Evolutionary conservation across 1,140 invertebrate species (phyloP).

Genomic region (Lordiphosa collinella): DNA sequence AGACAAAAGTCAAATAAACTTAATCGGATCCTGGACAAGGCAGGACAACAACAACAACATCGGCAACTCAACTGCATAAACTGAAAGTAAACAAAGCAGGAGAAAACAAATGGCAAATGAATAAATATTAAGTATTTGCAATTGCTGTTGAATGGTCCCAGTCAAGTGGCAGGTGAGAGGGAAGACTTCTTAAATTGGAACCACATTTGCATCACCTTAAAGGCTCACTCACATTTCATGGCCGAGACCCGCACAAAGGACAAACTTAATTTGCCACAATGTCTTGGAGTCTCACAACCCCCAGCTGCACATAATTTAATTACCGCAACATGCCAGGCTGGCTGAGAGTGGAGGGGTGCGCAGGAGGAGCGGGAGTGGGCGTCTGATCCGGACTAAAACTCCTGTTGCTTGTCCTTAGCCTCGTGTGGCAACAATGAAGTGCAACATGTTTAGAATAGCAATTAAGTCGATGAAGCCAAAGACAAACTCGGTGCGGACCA

Average conservation of each 20-base stretch:
- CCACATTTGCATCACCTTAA: background rate
- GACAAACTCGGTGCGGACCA: constrained; percentile 12
- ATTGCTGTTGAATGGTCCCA: constrained; percentile 35
- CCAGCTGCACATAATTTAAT: constrained; percentile 67
- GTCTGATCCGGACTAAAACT: background rate
- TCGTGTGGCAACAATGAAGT: constrained; percentile 52
- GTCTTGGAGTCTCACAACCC: constrained; percentile 15
- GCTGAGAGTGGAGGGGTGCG: background rate
- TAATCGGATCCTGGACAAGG: constrained; percentile 12
- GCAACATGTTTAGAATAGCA: constrained; percentile 72
- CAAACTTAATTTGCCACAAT: constrained; percentile 42
- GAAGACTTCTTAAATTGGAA: too few species aligned
- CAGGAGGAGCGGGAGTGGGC: background rate
- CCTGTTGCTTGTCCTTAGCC: constrained; percentile 18
- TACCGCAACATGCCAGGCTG: constrained; percentile 37
- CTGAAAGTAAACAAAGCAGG: constrained; percentile 12
- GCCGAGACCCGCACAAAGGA: constrained; percentile 1
- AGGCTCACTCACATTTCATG: background rate
- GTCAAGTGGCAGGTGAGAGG: constrained; percentile 16
- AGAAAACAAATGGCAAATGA: constrained; percentile 54
- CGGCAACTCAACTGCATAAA: background rate
- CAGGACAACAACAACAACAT: background rate
- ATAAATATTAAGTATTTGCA: constrained; percentile 73
- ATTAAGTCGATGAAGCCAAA: constrained; percentile 45
- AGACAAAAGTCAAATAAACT: constrained; percentile 43